Evolutionary conservation across 2,888 invertebrate species (phyloP), one percentile per base, ranked within the genome.

Genomic region (Scaptomyza polygonia): DNA sequence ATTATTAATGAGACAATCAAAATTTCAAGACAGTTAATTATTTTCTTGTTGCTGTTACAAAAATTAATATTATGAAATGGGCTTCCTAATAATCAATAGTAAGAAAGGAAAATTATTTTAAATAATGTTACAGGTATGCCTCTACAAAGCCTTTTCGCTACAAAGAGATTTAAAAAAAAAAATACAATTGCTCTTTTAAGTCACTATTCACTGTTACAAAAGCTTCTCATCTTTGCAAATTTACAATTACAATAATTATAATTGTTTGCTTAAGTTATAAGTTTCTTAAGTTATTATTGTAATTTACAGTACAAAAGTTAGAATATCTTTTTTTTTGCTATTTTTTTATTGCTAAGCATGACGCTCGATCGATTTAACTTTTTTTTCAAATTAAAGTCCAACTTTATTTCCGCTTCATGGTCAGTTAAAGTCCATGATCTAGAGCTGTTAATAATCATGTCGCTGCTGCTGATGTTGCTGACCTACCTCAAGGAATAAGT

Each of bases 371-470:
- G 29, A 1, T 29, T 16, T 5, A 42, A 29, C 34, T 25, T 14
- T 5, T 27, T 32, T 5, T 27, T 32, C 6, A 59, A 21, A 14
- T 54, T 36, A 21, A 8, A 14, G 14, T 1, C n/a, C 5, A 6
- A 16, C 11, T 12, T n/a, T 1, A 7, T 0, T 21, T 29, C 18
- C 12, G 11, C 45, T 18, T 16, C 45, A 63, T 32, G 52, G 63
- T 14, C 61, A 30, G 29, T 39, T 14, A 25, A 39, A 39, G 57
- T 51, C 52, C 39, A 27, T 57, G 54, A 74, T 70, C 70, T 74
- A 54, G 45, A 57, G 61, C 61, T 57, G 36, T n/a, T 16, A 32
- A 52, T 48, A 47, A 18, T 29, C 4, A 18, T n/a, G 21, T 5
- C 11, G 40, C 40, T 16, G 40, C 51, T 30, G 55, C 36, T n/a